These are phyloP conservation scores for Maconellicoccus hirsutus DNA, from an alignment of 1,140 invertebrate genomes.

Conservation along the genomic window DNA sequence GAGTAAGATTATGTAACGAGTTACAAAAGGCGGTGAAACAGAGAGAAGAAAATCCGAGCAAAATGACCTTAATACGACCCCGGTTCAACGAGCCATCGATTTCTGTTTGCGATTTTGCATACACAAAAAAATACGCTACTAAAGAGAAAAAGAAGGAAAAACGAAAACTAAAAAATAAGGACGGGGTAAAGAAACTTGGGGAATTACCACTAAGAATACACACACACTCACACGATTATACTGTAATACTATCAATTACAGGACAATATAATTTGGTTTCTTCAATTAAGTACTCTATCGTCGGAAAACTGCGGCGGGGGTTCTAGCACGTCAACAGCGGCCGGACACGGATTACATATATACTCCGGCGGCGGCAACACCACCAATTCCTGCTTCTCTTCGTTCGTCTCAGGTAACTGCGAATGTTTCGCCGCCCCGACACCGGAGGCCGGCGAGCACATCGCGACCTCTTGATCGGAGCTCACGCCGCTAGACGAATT, in stretches of 20 bases:
- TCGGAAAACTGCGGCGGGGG: constrained; percentile 62
- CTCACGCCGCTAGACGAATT: constrained; percentile 77
- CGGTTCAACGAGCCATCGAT: too few species aligned
- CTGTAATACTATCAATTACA: neutral
- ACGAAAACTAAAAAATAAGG: too few species aligned
- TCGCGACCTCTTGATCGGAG: constrained; percentile 61
- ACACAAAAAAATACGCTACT: too few species aligned
- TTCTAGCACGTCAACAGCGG: constrained; percentile 40
- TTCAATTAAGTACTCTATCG: constrained; percentile 15
- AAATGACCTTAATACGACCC: too few species aligned
- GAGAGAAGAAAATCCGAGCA: too few species aligned
- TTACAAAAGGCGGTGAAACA: too few species aligned
- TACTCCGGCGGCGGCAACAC: constrained; percentile 70
- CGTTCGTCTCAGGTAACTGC: constrained; percentile 54
- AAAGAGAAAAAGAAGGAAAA: too few species aligned
- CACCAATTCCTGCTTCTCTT: constrained; percentile 56
- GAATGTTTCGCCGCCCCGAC: constrained; percentile 48
- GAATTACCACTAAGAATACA: neutral
- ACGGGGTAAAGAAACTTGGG: too few species aligned
- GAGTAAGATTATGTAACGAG: too few species aligned
- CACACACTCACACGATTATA: neutral
- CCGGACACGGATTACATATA: constrained; percentile 35
- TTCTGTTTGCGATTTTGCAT: too few species aligned
- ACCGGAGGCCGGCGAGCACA: constrained; percentile 39
- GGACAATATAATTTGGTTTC: neutral